Evolutionary conservation across 1,140 invertebrate species (phyloP).

Genomic region (Platyscapa corneri): DNA sequence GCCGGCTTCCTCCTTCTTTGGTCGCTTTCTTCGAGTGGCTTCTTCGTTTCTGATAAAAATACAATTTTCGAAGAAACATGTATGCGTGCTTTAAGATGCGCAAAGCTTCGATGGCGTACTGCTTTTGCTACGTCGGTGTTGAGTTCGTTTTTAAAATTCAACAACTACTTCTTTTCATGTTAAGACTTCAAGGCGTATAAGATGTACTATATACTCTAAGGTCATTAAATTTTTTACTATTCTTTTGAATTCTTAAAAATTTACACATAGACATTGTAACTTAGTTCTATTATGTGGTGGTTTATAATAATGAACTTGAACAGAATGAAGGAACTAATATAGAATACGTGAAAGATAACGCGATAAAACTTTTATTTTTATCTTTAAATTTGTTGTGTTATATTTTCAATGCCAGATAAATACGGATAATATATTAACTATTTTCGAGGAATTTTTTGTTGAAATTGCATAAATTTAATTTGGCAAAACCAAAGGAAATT

Average conservation of each 20-base stretch:
- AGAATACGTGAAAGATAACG: too few species aligned
- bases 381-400: too few species aligned
- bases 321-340: not conserved
- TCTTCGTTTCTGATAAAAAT: slow-evolving; percentile 46
- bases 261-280: not conserved
- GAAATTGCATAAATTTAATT: too few species aligned
- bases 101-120: not conserved
- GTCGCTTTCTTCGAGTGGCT: slow-evolving; percentile 10
- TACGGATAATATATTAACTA: too few species aligned
- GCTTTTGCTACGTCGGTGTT: not conserved
- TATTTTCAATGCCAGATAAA: too few species aligned
- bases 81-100: slow-evolving; percentile 24
- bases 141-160: not conserved
- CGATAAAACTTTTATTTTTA: too few species aligned
- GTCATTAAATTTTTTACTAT: not conserved
- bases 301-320: not conserved
- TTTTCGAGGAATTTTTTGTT: too few species aligned
- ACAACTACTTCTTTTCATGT: not conserved
- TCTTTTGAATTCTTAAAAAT: not conserved
- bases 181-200: not conserved
- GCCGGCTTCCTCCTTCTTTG: slow-evolving; percentile 49
- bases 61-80: slow-evolving; percentile 40
- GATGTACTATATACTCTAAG: not conserved
- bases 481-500: too few species aligned
- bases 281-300: not conserved